phyloP scores from a whole-genome alignment of 2,888 invertebrate genomes.

The Pseudanteris insignis region DNA sequence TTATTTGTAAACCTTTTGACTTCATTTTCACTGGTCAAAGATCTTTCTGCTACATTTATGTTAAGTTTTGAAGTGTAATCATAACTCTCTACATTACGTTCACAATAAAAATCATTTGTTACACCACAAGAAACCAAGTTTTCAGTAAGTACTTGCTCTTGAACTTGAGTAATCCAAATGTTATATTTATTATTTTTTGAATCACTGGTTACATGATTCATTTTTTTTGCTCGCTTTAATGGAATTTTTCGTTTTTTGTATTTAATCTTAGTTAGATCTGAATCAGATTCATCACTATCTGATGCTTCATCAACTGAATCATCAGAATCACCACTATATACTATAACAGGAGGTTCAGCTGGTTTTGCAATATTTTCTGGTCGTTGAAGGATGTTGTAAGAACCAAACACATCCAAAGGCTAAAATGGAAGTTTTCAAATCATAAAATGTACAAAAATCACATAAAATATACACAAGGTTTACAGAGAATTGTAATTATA shows the following conservation, averaged over 20 bases:
- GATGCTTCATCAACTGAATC: slow-evolving; percentile 65
- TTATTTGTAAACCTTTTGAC: slow-evolving; percentile 67
- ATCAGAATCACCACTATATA: slow-evolving; percentile 71
- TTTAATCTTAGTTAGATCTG: slow-evolving; percentile 60
- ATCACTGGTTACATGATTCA: slow-evolving; percentile 62
- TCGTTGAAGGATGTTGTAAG: slow-evolving; percentile 60
- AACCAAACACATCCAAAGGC: slow-evolving; percentile 58
- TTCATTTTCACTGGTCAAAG: slow-evolving; percentile 69
- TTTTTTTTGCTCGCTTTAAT: slow-evolving; percentile 60
- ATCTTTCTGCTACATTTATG: slow-evolving; percentile 63
- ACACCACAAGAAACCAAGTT: slow-evolving; percentile 83
- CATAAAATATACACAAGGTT: background rate
- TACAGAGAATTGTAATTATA: background rate
- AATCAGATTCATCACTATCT: slow-evolving; percentile 73
- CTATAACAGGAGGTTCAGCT: slow-evolving; percentile 66
- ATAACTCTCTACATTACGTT: slow-evolving; percentile 79
- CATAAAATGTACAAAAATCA: background rate
- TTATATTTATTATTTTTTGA: slow-evolving; percentile 76
- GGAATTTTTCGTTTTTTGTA: slow-evolving; percentile 70
- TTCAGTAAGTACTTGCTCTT: slow-evolving; percentile 83
- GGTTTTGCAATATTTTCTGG: slow-evolving; percentile 51
- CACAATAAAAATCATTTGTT: slow-evolving; percentile 72
- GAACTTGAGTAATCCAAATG: slow-evolving; percentile 77
- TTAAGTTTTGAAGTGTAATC: slow-evolving; percentile 70
- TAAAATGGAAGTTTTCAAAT: slow-evolving; percentile 43